Base-by-base conservation (phyloP, 2,113 vertebrate genomes). In the Physeter macrocephalus region DNA sequence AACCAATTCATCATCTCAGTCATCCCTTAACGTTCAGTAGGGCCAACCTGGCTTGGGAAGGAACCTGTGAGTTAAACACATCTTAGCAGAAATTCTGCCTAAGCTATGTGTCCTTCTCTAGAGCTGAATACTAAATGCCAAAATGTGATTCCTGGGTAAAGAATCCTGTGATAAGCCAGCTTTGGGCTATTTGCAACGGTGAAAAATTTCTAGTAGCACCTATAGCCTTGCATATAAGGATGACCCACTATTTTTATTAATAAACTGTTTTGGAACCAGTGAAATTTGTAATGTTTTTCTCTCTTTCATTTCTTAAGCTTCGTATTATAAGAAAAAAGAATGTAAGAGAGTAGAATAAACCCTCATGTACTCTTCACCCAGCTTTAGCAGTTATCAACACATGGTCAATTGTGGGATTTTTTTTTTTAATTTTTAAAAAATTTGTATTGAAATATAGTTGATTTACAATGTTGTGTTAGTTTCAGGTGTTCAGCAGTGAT, bases 301-400 rank as follows among this genome's bases (percentile, higher is more conserved):
- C 62, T 21, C 2, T 1, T 20, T 14, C 66, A 9, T 83, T 71
- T 80, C 88, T 66, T 77, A 85, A 86, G 29, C 46, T 86, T 93
- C 96, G 66, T 94, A 36, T 87, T 93, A 61, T 49, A 29, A 67
- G 62, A 88, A n/a, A 94, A 34, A 17, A 89, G 36, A 93, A 95
- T 69, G 8, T 57, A 77, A 72, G 77, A 92, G 57, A 92, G 54
- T 57, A 46, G 34, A 41, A 31, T 86, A 87, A 74, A 91, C 41
- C 21, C 7, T 83, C 23, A 25, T 61, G 13, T 66, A 52, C 34
- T 18, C 17, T 94, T 95, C 18, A 36, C 18, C 27, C 57, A 59
- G 36, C 20, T 52, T 96, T 46, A n/a, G 0, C 75, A 71, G 39
- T 77, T 94, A 66, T 21, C 54, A 86, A 23, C 31, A 82, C 29